Conservation (phyloP, 2,797 vertebrate genomes). For the Coregonus sp. region DNA sequence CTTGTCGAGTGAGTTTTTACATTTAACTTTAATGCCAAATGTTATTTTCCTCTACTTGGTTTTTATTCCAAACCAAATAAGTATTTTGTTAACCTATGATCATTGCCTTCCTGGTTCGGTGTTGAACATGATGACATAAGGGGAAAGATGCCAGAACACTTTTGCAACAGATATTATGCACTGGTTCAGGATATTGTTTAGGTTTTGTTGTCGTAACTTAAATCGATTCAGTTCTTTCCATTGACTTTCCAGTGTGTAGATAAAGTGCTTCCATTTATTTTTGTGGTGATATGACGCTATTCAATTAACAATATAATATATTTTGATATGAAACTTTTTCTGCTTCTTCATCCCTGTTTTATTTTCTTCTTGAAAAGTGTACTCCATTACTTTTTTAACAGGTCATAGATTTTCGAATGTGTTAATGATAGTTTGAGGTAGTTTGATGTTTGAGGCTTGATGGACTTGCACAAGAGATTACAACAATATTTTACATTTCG, state of each 20-base stretch:
- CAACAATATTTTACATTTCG: background rate
- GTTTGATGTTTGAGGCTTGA: slow-evolving; percentile 11
- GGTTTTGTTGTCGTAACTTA: background rate
- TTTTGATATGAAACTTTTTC: slow-evolving; percentile 3
- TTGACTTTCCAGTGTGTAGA: background rate
- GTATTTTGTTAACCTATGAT: slow-evolving; percentile 43
- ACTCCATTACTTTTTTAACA: slow-evolving; percentile 10
- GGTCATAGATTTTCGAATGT: background rate
- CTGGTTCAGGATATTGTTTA: background rate
- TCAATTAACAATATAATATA: slow-evolving; percentile 3
- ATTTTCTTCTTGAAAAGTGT: background rate
- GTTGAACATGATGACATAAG: slow-evolving; percentile 6
- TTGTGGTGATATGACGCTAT: background rate
- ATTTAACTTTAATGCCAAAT: background rate
- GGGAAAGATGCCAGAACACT: slow-evolving; percentile 16
- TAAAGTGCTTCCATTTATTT: slow-evolving; percentile 4
- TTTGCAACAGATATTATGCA: slow-evolving; percentile 5
- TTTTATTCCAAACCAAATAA: slow-evolving; percentile 69
- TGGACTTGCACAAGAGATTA: slow-evolving; percentile 13
- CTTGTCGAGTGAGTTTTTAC: background rate
- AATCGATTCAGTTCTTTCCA: background rate
- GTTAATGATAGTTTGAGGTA: background rate
- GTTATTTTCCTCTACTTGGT: slow-evolving; percentile 39
- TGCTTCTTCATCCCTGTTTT: background rate
- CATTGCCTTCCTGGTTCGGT: slow-evolving; percentile 48